Evolutionary conservation across 2,888 invertebrate genomes (phyloP), one percentile per base, ranked within the genome.

Genomic region (Brachypalpus laphriformis): DNA sequence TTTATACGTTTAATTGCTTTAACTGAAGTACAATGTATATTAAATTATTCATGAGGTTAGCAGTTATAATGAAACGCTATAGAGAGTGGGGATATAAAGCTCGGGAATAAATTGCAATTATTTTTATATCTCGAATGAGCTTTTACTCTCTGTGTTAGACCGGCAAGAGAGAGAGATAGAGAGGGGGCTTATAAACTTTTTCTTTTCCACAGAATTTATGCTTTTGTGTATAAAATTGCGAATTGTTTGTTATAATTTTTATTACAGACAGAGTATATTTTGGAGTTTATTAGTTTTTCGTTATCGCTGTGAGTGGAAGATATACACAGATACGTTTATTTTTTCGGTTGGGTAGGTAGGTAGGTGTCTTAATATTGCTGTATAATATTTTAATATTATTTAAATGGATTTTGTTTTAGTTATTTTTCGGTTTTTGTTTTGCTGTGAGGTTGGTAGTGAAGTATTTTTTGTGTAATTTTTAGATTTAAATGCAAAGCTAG

Each of bases 221-320:
- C 49, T 61, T 72, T 72, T 59, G 71, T 72, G 45, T 70, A 70
- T 57, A 28, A 40, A 57, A 28, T 70, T 70, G 70, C 70, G 45
- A 47, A 28, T 70, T 72, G 49, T 61, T 72, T 61, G 61, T 72
- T 51, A 72, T 63, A 61, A 63, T 42, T 68, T 68, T 68, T 68
- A 56, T 68, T 68, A 31, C 42, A 31, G 22, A n/a, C n/a, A 4
- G 25, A 61, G 37, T 54, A 51, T 63, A 63, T 72, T 72, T 72
- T 16, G 51, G 42, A 72, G 72, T 72, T 72, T 63, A 72, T 72
- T 72, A 61, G 63, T 65, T 74, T 56, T 45, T 54, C 63, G 63
- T 74, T 65, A 74, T 74, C 74, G 74, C 22, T 42, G 22, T 40
- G 31, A 51, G 61, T 40, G 59, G 25, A 51, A 47, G 37, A 51